Conservation (phyloP, 2,797 vertebrate genomes). For the Sebastes iracundus region DNA sequence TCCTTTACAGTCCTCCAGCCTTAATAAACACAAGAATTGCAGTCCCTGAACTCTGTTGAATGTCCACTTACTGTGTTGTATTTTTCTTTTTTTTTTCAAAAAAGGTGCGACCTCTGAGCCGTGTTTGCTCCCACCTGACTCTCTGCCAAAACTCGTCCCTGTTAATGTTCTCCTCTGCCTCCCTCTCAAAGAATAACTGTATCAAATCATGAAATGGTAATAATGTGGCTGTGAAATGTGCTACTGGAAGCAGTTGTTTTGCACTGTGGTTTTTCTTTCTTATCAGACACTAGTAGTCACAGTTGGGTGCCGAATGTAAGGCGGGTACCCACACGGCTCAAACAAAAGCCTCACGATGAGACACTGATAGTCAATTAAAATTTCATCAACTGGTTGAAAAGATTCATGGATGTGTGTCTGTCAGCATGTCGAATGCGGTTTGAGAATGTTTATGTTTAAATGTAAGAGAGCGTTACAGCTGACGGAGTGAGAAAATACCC, state of each 20-base stretch:
- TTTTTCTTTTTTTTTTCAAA: not conserved
- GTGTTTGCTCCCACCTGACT: not conserved
- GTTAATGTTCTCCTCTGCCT: constrained; percentile 2
- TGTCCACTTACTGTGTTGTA: not conserved
- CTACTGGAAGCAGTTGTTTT: constrained; percentile 57
- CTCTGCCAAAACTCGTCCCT: constrained; percentile 4
- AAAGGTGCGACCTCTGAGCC: not conserved
- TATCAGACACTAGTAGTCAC: constrained; percentile 60
- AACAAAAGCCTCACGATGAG: constrained; percentile 57
- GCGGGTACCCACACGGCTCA: constrained; percentile 34
- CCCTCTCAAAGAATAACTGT: constrained; percentile 18
- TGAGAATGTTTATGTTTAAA: constrained; percentile 44
- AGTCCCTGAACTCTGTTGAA: not conserved
- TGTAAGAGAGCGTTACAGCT: constrained; percentile 27
- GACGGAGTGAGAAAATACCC: constrained; percentile 28
- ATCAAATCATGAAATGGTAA: constrained; percentile 43
- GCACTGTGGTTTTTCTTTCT: constrained; percentile 42
- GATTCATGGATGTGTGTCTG: constrained; percentile 51
- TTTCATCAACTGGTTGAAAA: constrained; percentile 62
- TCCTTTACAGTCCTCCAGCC: not conserved
- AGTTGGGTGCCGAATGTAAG: constrained; percentile 55
- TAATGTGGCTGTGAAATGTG: constrained; percentile 47
- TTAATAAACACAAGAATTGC: not conserved
- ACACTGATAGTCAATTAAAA: constrained; percentile 69
- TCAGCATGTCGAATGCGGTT: constrained; percentile 48